phyloP scores from a whole-genome alignment of 1,140 invertebrate genomes.

The Lutraria rhynchaena region DNA sequence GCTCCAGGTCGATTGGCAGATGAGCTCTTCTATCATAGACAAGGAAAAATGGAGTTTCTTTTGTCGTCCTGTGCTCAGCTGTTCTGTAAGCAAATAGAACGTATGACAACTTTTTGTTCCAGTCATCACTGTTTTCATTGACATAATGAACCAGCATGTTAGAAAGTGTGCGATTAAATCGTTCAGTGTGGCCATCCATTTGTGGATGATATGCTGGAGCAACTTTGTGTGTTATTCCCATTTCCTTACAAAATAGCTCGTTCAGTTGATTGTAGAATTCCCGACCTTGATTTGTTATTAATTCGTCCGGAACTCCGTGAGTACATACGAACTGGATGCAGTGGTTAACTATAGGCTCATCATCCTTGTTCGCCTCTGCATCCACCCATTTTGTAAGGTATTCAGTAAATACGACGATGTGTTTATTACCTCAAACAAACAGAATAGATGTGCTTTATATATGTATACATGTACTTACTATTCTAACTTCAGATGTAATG shows the following conservation, averaged over 20 bases:
- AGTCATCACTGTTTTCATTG: slow-evolving; percentile 9
- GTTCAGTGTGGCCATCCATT: slow-evolving; percentile 55
- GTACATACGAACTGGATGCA: slow-evolving; percentile 13
- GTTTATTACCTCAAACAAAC: too few species aligned
- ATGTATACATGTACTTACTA: too few species aligned
- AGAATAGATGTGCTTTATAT: too few species aligned
- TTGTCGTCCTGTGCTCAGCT: slow-evolving; percentile 35
- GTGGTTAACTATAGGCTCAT: not conserved
- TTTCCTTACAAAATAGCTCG: slow-evolving; percentile 38
- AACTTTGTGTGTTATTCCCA: slow-evolving; percentile 41
- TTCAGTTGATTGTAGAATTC: slow-evolving; percentile 47
- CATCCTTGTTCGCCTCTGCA: too few species aligned
- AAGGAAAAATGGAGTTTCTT: slow-evolving; percentile 39
- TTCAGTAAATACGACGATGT: too few species aligned
- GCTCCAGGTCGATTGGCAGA: too few species aligned
- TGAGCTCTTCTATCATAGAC: too few species aligned
- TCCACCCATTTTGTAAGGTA: too few species aligned
- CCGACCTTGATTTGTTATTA: slow-evolving; percentile 49
- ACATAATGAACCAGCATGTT: slow-evolving; percentile 26
- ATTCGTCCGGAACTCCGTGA: slow-evolving; percentile 31
- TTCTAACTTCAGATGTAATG: too few species aligned
- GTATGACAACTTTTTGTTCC: slow-evolving; percentile 34
- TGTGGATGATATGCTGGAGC: slow-evolving; percentile 59
- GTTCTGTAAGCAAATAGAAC: slow-evolving; percentile 56
- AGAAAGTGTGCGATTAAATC: slow-evolving; percentile 59